Base-by-base conservation (phyloP, 2,888 invertebrate species). In the Dolichomitus sp. region DNA sequence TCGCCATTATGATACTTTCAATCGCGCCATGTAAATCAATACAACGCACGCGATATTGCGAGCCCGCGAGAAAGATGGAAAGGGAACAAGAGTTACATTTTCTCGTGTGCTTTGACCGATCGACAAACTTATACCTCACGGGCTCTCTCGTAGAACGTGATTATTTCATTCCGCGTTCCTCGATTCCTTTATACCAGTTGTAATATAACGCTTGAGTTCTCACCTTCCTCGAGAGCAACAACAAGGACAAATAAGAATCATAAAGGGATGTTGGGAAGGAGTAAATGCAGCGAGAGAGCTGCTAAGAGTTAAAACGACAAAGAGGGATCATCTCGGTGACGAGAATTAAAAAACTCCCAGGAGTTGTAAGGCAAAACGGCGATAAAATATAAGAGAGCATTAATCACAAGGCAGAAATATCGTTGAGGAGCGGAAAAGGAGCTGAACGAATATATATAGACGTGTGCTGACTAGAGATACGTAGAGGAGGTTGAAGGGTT, bases 341-440 rank as follows among this genome's bases (percentile, higher is more conserved):
- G 68, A 63, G 61, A 69, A 80, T 76, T 54, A 76, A 76, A 78
- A 72, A 70, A 45, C n/a, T 23, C 17, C 19, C 30, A 37, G 11
- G 17, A 23, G 27, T 42, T 42, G 70, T 40, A 11, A 63, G 37
- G 77, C 69, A 19, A 63, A 70, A 69, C 82, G 81, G 79, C 83
- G 89, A 91, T 89, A 88, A 90, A 87, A 86, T 84, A 84, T 61
- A 37, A 82, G 37, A 78, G 85, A 84, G 84, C 90, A 91, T 92
- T 92, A 92, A 91, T 92, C 91, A 90, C 88, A 87, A 82, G 14
- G 45, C 70, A 54, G 61, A 66, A 76, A 68, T 83, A 72, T 81
- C 70, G 79, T 76, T 17, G 79, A 40, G 73, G 59, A 65, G 66
- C 69, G 19, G 48, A 70, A 48, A 65, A 17, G 40, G 17, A 48